Conservation (phyloP, 2,888 invertebrate genomes). For the Brachyopa scutellaris region DNA sequence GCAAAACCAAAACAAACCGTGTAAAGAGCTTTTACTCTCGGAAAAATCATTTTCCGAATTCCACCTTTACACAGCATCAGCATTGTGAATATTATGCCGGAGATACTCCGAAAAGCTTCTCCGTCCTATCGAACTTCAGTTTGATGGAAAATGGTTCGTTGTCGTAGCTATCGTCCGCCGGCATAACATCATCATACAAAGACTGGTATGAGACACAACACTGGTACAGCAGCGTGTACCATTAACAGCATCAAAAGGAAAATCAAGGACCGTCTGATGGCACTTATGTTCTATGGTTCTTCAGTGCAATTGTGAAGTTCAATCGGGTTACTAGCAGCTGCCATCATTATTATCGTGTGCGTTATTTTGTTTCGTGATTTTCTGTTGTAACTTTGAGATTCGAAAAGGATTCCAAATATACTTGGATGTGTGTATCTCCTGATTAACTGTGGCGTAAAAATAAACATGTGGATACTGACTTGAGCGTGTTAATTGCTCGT, state of each 20-base stretch:
- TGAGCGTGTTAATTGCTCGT: not conserved
- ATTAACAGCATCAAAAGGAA: conserved; percentile 59
- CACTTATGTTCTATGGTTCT: conserved; percentile 65
- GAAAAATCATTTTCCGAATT: not conserved
- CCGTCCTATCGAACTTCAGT: not conserved
- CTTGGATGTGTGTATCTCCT: too few relatives aligned
- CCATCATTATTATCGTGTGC: too few relatives aligned
- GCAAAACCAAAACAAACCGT: conserved; percentile 19
- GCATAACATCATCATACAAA: conserved; percentile 26
- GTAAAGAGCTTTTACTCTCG: not conserved
- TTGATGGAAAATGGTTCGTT: conserved; percentile 8
- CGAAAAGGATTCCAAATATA: not conserved
- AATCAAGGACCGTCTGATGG: conserved; percentile 56
- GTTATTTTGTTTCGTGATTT: conserved; percentile 37
- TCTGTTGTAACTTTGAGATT: not conserved
- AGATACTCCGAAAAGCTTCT: conserved; percentile 62
- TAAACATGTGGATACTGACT: not conserved
- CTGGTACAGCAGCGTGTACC: conserved; percentile 30
- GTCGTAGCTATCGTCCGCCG: not conserved
- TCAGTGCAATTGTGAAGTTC: conserved; percentile 71
- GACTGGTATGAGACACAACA: conserved; percentile 56
- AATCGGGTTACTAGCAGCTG: conserved; percentile 65
- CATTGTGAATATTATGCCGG: too few relatives aligned
- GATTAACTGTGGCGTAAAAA: conserved; percentile 10
- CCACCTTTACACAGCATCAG: conserved; percentile 22